Percentiles rank a stretch among this genome's conserved stretches.
Evolutionary conservation across 2,888 invertebrate species (phyloP).

Genomic region (Pteria penguin): DNA sequence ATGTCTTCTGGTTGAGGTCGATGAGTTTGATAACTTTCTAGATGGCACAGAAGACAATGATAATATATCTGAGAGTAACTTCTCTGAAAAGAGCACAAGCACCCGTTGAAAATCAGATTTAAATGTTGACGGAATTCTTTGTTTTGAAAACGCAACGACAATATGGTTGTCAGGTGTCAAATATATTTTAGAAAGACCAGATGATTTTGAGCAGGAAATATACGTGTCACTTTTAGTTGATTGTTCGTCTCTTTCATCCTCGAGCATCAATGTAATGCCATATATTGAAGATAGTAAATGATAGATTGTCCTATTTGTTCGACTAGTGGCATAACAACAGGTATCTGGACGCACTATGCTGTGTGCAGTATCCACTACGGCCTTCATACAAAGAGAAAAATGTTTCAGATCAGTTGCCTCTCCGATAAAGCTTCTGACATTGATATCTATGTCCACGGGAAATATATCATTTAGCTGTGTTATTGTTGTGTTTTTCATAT

Average conservation of each 20-base stretch:
- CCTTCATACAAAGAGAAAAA: neutral
- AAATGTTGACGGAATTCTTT: neutral
- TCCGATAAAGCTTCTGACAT: neutral
- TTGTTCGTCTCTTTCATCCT: too few relatives aligned
- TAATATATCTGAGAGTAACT: neutral
- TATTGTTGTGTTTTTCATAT: too few relatives aligned
- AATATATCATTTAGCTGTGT: too few relatives aligned
- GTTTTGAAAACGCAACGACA: neutral
- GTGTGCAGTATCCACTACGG: neutral
- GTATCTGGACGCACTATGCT: neutral
- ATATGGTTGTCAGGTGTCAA: too few relatives aligned
- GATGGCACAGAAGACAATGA: too few relatives aligned
- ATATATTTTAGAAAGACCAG: too few relatives aligned
- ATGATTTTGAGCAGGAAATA: too few relatives aligned
- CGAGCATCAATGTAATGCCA: too few relatives aligned
- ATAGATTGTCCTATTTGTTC: too few relatives aligned
- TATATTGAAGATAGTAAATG: too few relatives aligned
- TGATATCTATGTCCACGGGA: neutral
- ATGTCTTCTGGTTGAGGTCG: neutral
- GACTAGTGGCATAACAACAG: too few relatives aligned
- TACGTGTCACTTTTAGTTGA: too few relatives aligned
- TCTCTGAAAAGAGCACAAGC: neutral
- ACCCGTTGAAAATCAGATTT: neutral
- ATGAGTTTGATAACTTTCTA: neutral
- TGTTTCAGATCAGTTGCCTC: neutral